Percentiles rank a stretch among this genome's conserved stretches.
phyloP scores from a whole-genome alignment of 2,797 vertebrate genomes.

The Sternotherus odoratus region DNA sequence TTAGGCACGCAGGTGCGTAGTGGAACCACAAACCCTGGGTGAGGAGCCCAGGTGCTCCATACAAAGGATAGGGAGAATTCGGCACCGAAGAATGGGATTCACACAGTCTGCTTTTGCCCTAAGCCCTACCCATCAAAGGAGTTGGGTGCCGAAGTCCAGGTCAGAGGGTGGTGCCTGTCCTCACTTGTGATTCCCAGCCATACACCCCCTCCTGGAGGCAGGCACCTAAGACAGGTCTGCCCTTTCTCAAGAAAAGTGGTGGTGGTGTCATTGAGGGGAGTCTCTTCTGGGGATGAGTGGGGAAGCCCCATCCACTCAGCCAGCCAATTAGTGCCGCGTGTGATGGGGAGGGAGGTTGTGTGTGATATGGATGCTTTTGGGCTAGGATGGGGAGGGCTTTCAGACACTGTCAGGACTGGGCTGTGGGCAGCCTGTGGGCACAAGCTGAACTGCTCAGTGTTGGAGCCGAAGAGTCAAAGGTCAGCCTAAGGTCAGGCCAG shows the following conservation, averaged over 20 bases:
- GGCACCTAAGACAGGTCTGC: not conserved
- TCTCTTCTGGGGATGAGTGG: not conserved
- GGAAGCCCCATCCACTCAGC: not conserved
- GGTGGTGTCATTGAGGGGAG: not conserved
- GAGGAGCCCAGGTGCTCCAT: too few species aligned
- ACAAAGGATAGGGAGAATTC: not conserved
- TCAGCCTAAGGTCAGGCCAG: not conserved
- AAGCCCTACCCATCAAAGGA: not conserved
- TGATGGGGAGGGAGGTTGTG: not conserved
- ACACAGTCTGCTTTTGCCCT: not conserved
- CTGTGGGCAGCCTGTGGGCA: too few species aligned
- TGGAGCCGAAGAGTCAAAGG: not conserved
- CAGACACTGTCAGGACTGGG: too few species aligned
- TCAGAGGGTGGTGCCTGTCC: not conserved
- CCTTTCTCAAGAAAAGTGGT: not conserved
- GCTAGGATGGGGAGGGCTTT: not conserved
- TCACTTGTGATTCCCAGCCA: not conserved
- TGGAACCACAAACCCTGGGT: not conserved
- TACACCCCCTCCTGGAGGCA: not conserved
- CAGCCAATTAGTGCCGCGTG: not conserved
- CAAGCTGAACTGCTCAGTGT: not conserved
- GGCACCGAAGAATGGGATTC: not conserved
- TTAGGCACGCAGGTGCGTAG: not conserved
- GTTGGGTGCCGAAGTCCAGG: not conserved
- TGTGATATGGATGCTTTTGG: not conserved